These are phyloP conservation scores for Rhimphoctona megacephalus DNA, from an alignment of 2,888 invertebrate genomes.

Conservation along the genomic window DNA sequence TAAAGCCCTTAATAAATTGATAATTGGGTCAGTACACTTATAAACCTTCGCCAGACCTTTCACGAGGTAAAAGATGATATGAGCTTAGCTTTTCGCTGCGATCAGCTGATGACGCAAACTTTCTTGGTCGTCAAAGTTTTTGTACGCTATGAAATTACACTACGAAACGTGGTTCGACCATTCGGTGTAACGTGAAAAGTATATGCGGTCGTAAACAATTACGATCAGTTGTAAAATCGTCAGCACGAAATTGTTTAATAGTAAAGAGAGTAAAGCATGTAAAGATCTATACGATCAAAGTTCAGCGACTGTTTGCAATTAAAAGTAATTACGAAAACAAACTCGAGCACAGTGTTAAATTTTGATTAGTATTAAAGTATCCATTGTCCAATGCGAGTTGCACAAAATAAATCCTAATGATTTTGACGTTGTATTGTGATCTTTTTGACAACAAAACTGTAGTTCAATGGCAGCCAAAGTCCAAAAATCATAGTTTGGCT, in stretches of 20 bases:
- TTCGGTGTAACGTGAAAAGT: neutral
- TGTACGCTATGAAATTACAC: neutral
- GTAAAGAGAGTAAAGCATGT: neutral
- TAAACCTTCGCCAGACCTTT: neutral
- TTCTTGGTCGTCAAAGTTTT: neutral
- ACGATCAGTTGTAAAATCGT: constrained; percentile 1
- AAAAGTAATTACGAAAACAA: neutral
- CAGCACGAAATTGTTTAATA: neutral
- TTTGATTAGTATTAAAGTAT: neutral
- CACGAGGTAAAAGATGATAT: neutral
- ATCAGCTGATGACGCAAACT: neutral
- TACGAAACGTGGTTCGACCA: neutral
- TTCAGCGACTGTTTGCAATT: neutral
- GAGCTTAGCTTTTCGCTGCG: neutral
- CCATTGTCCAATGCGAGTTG: neutral
- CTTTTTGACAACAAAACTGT: neutral
- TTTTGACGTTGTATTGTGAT: neutral
- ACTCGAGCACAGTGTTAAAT: neutral
- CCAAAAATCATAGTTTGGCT: too few species aligned
- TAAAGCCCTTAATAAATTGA: neutral
- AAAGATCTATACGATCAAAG: neutral
- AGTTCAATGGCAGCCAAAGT: neutral
- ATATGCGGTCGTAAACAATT: neutral
- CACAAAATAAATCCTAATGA: neutral
- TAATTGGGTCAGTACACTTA: neutral